Evolutionary conservation across 2,888 invertebrate genomes (phyloP).

Genomic region (Charanyca ferruginea): DNA sequence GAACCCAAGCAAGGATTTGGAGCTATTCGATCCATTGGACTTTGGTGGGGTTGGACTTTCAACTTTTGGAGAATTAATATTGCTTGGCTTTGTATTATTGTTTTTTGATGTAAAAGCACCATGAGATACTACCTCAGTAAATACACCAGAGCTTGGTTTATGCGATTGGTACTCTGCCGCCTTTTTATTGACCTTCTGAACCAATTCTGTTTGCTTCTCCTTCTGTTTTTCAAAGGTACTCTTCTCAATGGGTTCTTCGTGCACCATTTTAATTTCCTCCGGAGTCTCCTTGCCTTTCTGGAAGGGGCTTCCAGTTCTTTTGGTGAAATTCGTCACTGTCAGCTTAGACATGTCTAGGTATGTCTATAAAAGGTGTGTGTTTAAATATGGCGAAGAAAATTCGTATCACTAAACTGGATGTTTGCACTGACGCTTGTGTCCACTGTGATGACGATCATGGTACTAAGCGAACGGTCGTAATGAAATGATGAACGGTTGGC

Average conservation of each 20-base stretch:
- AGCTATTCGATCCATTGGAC: slow-evolving; percentile 71
- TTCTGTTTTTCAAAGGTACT: slow-evolving; percentile 81
- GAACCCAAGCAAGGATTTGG: slow-evolving; percentile 83
- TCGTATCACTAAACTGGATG: slow-evolving; percentile 76
- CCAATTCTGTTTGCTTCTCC: slow-evolving; percentile 82
- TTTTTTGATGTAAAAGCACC: slow-evolving; percentile 85
- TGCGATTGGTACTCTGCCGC: slow-evolving; percentile 84
- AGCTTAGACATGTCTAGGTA: slow-evolving; percentile 80
- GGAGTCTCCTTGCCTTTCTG: slow-evolving; percentile 65
- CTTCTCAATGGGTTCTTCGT: slow-evolving; percentile 82
- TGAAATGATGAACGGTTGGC: slow-evolving; percentile 79
- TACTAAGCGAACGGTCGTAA: slow-evolving; percentile 81
- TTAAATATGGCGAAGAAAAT: slow-evolving; percentile 74
- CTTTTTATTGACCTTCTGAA: slow-evolving; percentile 85
- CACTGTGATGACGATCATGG: slow-evolving; percentile 78
- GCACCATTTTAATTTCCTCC: slow-evolving; percentile 68
- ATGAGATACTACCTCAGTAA: slow-evolving; percentile 87
- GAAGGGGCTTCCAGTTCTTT: slow-evolving; percentile 74
- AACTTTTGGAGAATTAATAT: slow-evolving; percentile 63
- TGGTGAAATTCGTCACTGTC: slow-evolving; percentile 82
- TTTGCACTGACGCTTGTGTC: slow-evolving; percentile 76
- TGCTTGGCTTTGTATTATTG: slow-evolving; percentile 62
- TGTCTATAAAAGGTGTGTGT: slow-evolving; percentile 57
- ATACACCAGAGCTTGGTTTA: slow-evolving; percentile 85
- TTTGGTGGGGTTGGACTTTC: slow-evolving; percentile 72